Evolutionary conservation across 2,113 vertebrate genomes (phyloP), one percentile per base, ranked within the genome.

Genomic region (Engystomops pustulosus): DNA sequence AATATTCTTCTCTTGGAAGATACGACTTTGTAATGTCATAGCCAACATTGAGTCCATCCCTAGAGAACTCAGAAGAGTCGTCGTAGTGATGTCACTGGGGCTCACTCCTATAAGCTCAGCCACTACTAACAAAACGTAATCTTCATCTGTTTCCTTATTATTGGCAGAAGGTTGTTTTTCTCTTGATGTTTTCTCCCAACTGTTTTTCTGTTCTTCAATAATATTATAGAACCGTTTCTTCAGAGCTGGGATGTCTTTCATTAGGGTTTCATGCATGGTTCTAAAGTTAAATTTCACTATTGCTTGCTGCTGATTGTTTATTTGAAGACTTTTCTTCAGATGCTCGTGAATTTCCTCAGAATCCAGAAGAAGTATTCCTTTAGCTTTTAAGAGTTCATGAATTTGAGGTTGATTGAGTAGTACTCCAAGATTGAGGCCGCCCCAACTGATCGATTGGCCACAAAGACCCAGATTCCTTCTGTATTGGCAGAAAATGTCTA

Each of bases 401-500:
- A 95, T 91, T 44, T 91, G 51, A 0, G 86, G 81, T 90, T 94
- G 94, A 68, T 95, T 92, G 79, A 93, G 86, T 85, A 96, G 81
- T 30, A 94, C 79, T 12, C 95, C 95, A 0, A 96, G 87, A 83
- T 96, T 96, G 86, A 97, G 86, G 62, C 94, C 93, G 25, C 96
- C 95, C 95, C 95, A 96, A 89, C 96, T 97, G 86, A 97, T 93
- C 72, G 94, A 93, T 81, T 97, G 95, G 58, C 92, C 96, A 65
- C 92, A 87, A 74, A 96, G 93, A 7, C 95, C 95, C 36, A 88
- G 79, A 81, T 95, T 95, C 87, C 94, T 93, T 72, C 95, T 88
- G 69, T 95, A 96, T 85, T 94, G 93, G 81, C 95, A 96, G 88
- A 97, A 95, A 0, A 83, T 25, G 68, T 96, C 95, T 3, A 95